Percentiles rank a stretch among this genome's conserved stretches.
Conservation (phyloP, 2,888 invertebrate genomes). For the Philonicus albiceps region DNA sequence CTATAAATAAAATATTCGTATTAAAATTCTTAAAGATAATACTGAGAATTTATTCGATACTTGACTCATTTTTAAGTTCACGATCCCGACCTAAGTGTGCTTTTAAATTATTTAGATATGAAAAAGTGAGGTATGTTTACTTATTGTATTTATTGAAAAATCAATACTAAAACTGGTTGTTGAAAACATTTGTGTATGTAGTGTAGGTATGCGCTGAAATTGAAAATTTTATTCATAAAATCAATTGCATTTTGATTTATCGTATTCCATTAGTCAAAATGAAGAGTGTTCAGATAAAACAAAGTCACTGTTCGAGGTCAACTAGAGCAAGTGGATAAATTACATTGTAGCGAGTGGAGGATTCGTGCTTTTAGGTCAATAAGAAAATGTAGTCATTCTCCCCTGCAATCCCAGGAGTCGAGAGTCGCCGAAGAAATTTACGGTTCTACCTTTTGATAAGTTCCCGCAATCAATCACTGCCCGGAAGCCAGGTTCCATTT, state of each 20-base stretch:
- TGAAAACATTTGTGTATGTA: too few relatives aligned
- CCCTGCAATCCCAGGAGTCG: neutral
- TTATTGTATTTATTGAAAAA: too few relatives aligned
- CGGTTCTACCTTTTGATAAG: neutral
- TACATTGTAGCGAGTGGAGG: neutral
- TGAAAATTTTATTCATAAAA: neutral
- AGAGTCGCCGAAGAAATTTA: neutral
- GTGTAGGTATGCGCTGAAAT: neutral
- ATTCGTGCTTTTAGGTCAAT: neutral
- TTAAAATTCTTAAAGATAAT: too few relatives aligned
- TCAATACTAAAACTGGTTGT: too few relatives aligned
- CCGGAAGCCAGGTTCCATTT: slow-evolving; percentile 29
- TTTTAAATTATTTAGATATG: too few relatives aligned
- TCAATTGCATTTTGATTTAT: neutral
- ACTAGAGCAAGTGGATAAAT: neutral
- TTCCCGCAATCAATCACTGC: slow-evolving; percentile 10
- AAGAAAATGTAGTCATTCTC: neutral
- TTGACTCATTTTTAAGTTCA: too few relatives aligned
- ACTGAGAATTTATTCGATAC: too few relatives aligned
- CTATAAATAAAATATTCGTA: too few relatives aligned
- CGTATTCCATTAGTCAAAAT: neutral
- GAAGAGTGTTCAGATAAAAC: neutral
- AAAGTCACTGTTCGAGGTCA: neutral
- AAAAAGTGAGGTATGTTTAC: too few relatives aligned
- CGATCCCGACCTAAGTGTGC: too few relatives aligned